Evolutionary conservation across 1,140 invertebrate species (phyloP), one percentile per base, ranked within the genome.

Genomic region (Himalopsyche phryganea): DNA sequence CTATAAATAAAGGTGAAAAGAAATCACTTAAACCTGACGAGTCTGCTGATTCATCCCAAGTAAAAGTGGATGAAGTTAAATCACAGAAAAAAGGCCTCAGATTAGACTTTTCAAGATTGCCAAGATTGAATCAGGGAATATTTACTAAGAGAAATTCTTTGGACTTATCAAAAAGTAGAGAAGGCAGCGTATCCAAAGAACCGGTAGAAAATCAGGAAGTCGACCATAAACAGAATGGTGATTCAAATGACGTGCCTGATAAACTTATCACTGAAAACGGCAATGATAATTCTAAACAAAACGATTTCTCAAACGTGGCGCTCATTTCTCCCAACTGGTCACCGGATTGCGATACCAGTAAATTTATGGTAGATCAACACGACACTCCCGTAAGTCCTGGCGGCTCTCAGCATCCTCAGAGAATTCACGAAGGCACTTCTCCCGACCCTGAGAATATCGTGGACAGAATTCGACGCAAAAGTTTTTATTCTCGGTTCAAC

Each of bases 401-500:
- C 4, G 23, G 23, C 23, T 32, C 33, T 28, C 41, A 47, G 13
- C 63, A 67, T 38, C 63, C 69, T 14, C 56, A 69, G 13, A 68
- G 72, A 50, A 72, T 66, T 53, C 69, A 68, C 23, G 76, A 77
- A 52, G 69, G 71, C 6, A 68, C 67, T 28, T 68, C 71, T 5
- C 72, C 74, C 11, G 76, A 78, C 63, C 71, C 79, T 35, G 90
- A 92, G 67, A 88, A 87, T 28, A 86, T 94, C 9, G 85, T 87
- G 28, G 91, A 95, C 66, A 79, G 92, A 61, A 94, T 95, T 58
- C 80, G 89, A 62, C 79, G 92, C 14, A 92, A 92, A 69, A 93
- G 90, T 69, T 94, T 91, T 72, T 95, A 93, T 67, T 86, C 86
- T 3, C 80, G 90, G 53, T 94, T 94, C 67, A 93, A 94, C 66